Evolutionary conservation across 2,888 invertebrate species (phyloP).

Genomic region (Microctonus aethiopoides): DNA sequence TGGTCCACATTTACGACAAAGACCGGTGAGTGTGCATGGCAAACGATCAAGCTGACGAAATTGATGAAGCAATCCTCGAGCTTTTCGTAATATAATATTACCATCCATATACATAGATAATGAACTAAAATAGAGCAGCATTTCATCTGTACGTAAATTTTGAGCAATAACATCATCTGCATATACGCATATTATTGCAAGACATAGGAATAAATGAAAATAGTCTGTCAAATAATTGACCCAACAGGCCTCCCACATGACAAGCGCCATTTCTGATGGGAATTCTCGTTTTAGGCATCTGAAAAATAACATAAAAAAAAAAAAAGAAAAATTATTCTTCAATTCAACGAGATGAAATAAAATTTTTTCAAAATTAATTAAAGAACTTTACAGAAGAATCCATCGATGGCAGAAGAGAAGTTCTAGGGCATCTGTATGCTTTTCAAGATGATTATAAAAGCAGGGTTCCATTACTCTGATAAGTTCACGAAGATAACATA

Average conservation of each 20-base stretch:
- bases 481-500: constrained; percentile 87
- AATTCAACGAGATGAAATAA: constrained; percentile 15
- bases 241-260: constrained; percentile 99
- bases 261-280: constrained; percentile 85
- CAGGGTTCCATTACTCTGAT: constrained; percentile 90
- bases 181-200: constrained; percentile 93
- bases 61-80: constrained; percentile 89
- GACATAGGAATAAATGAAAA: constrained; percentile 93
- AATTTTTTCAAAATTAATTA: constrained; percentile 5
- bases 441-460: constrained; percentile 86
- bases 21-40: constrained; percentile 88
- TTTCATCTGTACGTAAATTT: constrained; percentile 91
- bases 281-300: constrained; percentile 94
- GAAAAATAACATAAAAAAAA: constrained; percentile 10
- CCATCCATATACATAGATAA: constrained; percentile 98
- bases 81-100: constrained; percentile 88
- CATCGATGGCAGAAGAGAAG: constrained; percentile 94
- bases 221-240: constrained; percentile 95
- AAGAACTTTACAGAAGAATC: constrained; percentile 82
- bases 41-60: constrained; percentile 88
- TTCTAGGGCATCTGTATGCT: constrained; percentile 88
- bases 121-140: constrained; percentile 94
- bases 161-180: constrained; percentile 94
- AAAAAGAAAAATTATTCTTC: background rate
- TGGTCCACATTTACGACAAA: constrained; percentile 90